Base-by-base conservation (phyloP, 2,797 vertebrate species). In the Amniataba percoides region DNA sequence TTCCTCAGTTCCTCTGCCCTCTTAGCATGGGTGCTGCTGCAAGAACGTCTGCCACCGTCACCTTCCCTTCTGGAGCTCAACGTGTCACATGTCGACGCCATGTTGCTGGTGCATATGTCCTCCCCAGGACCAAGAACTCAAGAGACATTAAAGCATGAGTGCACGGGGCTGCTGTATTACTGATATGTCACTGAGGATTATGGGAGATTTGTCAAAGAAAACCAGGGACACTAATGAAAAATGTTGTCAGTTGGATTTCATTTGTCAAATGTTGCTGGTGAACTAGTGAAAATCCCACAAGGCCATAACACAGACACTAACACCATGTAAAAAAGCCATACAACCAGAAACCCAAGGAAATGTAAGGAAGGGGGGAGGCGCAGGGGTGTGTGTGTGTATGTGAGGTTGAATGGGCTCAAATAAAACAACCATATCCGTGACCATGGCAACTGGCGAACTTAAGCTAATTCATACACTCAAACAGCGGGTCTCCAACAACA, bases 381-480 rank as follows among this genome's bases (percentile, higher is more conserved):
- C 46, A 65, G 56, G 76, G 74, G 36, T 64, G 77, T 59, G 36
- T 64, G 77, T 59, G 75, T 84, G 86, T 55, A 80, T 82, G 77
- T 60, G 52, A 77, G 83, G 73, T 66, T 85, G 77, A 87, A 84
- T 71, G 63, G 84, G 42, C 85, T 85, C 81, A 91, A 88, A 91
- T 90, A 92, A 88, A 94, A 92, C 88, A 91, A 89, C 86, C 88
- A 92, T 92, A 93, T 87, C 83, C 21, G 88, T 91, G 90, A 73
- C 92, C 90, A 93, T 93, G 87, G 92, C 86, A 93, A 94, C 93
- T 82, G 86, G 79, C 31, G 78, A 91, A 91, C 87, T 92, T 87
- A 63, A 91, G 88, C 88, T 90, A 94, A 92, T 93, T 91, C 90
- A 89, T 90, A 92, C 91, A 87, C 77, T 90, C 89, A 87, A 92